Percentiles rank a stretch among this genome's conserved stretches.
Evolutionary conservation across 2,888 invertebrate genomes (phyloP).

Genomic region (Stenodema calcarata): DNA sequence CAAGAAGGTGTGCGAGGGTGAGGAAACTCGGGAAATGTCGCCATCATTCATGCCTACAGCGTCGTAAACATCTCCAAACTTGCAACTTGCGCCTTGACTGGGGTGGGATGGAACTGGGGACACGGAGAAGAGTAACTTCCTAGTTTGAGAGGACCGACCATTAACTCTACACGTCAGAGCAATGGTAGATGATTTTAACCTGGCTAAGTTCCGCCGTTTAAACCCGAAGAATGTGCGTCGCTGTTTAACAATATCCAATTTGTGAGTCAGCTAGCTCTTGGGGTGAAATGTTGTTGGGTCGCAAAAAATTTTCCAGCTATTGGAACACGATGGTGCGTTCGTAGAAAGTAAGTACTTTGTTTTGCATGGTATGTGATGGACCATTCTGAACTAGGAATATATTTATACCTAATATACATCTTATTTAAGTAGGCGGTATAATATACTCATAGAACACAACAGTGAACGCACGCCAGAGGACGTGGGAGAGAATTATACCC

Average conservation of each 20-base stretch:
- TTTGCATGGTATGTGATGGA: too few relatives aligned
- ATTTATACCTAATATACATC: too few relatives aligned
- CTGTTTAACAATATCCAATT: not conserved
- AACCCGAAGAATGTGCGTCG: not conserved
- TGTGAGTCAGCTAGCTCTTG: too few relatives aligned
- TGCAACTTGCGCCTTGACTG: slow-evolving; percentile 1
- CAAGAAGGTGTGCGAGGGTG: not conserved
- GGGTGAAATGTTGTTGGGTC: too few relatives aligned
- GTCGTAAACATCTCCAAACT: slow-evolving; percentile 40
- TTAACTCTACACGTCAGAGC: slow-evolving; percentile 34
- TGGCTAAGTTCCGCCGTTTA: not conserved
- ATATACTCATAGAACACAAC: not conserved
- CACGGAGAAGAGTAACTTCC: not conserved
- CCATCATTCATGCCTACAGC: slow-evolving; percentile 37
- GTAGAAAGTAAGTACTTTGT: too few relatives aligned
- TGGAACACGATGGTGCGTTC: too few relatives aligned
- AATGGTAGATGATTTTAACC: slow-evolving; percentile 34
- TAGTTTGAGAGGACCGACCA: slow-evolving; percentile 24
- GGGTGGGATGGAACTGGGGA: not conserved
- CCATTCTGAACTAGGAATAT: too few relatives aligned
- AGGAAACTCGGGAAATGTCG: slow-evolving; percentile 32
- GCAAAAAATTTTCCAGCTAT: too few relatives aligned
- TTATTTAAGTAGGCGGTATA: not conserved
- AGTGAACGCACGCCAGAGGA: not conserved
- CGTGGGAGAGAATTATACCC: not conserved